Evolutionary conservation across 2,888 invertebrate species (phyloP).

Genomic region (Ashinkailepas kermadecensis): DNA sequence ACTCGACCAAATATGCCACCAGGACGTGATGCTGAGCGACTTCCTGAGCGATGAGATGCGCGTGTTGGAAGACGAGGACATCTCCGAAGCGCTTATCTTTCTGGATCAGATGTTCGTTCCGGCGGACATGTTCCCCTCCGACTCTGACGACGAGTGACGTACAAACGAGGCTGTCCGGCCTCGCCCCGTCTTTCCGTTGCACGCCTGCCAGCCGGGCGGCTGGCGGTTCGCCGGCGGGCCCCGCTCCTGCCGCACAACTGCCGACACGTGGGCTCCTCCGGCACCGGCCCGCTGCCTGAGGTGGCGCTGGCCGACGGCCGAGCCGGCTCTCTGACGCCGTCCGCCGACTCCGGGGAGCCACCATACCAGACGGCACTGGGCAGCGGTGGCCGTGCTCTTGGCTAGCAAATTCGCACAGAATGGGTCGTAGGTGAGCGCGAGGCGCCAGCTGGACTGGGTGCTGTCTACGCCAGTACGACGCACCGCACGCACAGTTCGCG

Average conservation of each 20-base stretch:
- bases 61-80: not conserved
- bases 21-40: constrained; percentile 19
- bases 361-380: no score
- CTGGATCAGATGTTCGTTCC: constrained; percentile 1
- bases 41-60: constrained; percentile 20
- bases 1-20: no score
- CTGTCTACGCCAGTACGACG: no score
- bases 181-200: not conserved
- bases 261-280: not conserved
- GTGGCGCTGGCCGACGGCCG: not conserved
- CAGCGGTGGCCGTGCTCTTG: no score
- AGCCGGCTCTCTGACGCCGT: not conserved
- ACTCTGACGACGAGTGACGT: constrained; percentile 18
- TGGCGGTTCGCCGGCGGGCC: not conserved
- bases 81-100: not conserved
- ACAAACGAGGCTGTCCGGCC: not conserved
- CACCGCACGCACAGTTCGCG: no score
- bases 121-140: constrained; percentile 13
- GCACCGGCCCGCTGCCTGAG: no score
- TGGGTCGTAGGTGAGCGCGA: no score
- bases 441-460: no score
- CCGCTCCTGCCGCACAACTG: not conserved
- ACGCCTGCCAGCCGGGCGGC: not conserved
- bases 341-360: no score
- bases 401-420: no score